Base-by-base conservation (phyloP, 1,140 invertebrate species). In the Adoxophyes honmai region DNA sequence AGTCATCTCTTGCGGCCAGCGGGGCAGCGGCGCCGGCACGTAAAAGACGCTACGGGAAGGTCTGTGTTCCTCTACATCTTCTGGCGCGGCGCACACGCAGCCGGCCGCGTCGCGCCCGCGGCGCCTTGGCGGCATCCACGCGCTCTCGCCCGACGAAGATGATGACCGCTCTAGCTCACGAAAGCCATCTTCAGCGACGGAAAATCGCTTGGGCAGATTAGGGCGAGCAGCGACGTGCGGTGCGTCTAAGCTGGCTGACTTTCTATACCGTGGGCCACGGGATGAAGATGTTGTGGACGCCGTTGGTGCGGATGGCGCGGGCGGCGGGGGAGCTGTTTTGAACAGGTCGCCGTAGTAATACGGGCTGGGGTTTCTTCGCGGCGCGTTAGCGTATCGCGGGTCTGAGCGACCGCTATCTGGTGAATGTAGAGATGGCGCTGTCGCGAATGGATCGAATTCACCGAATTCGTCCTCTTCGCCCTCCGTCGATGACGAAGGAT, bases 341-440 rank as follows among this genome's bases (percentile, higher is more conserved):
- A 94, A 93, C 10, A 95, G 73, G 76, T 95, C 94, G 0, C 93
- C 93, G 91, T 95, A 95, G 68, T 95, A 95, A 66, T 95, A 95
- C 0, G 94, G 94, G 15, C 94, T 95, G 2, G 94, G 93, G 70
- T 95, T 93, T n/a, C 93, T 91, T 79, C 91, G 92, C 33, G 84
- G 83, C 5, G 82, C 82, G 86, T 88, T 87, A 1, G 86, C 86
- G 83, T 88, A 86, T 57, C 86, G 66, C n/a, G 86, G 83, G 11
- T 92, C 92, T 55, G 84, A 89, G 10, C 86, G 81, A 37, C 78
- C 82, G 35, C 86, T 87, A 53, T 89, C 86, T 5, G 86, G 86
- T 15, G 86, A 89, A 73, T 88, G 82, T 42, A 89, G 60, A 13
- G 86, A 87, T 34, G 82, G 84, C 36, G 83, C 84, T 38, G 84